These are phyloP conservation scores for Apus apus DNA, from an alignment of 2,113 vertebrate species.

Conservation along the genomic window DNA sequence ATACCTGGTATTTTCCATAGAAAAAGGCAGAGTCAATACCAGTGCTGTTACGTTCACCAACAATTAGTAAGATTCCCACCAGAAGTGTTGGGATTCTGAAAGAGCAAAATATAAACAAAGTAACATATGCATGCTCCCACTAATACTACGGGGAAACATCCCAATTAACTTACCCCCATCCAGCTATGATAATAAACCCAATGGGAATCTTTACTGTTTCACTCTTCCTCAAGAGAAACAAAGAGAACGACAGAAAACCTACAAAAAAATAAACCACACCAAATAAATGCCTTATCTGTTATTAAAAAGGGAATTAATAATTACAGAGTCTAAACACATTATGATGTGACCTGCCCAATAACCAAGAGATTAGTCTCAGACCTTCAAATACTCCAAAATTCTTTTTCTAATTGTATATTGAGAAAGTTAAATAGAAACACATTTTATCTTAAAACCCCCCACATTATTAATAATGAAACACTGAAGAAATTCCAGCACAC, in stretches of 20 bases:
- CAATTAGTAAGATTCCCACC: slow-evolving; percentile 85
- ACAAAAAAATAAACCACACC: background rate
- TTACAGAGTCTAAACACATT: background rate
- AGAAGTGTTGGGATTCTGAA: slow-evolving; percentile 84
- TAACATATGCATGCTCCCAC: background rate
- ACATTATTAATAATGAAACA: background rate
- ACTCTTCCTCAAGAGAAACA: slow-evolving; percentile 85
- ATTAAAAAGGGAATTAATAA: background rate
- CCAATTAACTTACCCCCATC: slow-evolving; percentile 91
- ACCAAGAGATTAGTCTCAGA: background rate
- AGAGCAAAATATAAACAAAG: background rate
- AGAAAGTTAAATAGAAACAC: background rate
- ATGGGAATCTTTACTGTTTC: slow-evolving; percentile 81
- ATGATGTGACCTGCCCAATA: background rate
- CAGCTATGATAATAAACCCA: slow-evolving; percentile 82
- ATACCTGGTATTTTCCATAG: slow-evolving; percentile 92
- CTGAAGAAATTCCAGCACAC: background rate
- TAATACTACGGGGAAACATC: background rate
- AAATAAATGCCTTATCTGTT: background rate
- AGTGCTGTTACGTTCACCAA: slow-evolving; percentile 78
- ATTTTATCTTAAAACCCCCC: background rate
- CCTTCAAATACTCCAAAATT: background rate
- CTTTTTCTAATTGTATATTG: background rate
- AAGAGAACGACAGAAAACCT: slow-evolving; percentile 91
- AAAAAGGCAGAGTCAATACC: slow-evolving; percentile 89